Evolutionary conservation across 37 sponge, comb jelly and placozoan species (phyloP), one percentile per base, ranked within the genome.

Genomic region (Haliclona indistincta): DNA sequence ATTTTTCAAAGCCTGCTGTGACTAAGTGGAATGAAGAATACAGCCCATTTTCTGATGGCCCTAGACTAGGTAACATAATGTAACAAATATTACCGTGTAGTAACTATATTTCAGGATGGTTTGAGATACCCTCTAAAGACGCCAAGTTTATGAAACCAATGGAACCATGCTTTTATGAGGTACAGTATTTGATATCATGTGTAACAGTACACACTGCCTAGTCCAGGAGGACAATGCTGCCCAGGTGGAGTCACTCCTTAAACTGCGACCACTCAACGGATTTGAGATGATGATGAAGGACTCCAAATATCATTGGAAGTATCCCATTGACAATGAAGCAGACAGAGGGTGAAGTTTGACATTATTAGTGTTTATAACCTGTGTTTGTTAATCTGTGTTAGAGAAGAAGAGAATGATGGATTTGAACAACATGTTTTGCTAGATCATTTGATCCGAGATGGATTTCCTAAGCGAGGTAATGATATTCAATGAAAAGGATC

Each of bases 341-440:
- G 36, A 54, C 23, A 62, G 73, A 25, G 34, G 13, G 58, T 63
- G 29, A 64, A 52, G 26, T 37, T 1, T 47, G 26, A 13, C 17
- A 11, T 49, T 49, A 17, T 17, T 17, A 49, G 17, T 49, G 11
- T 49, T 49, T n/a, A n/a, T 49, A 32, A 22, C 66, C 22, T 64
- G 4, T 64, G 36, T 36, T 7, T 29, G 15, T 7, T 25, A 29
- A 40, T 30, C 64, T 25, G 53, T 43, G 63, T 38, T 32, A 78
- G 81, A 26, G 72, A 73, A 20, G 83, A 86, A 55, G 72, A 80
- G 22, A 75, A 75, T 19, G 87, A 86, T 25, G 81, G 91, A 19
- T 94, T 94, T 83, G 74, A 85, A 41, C 91, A 94, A 42, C 95
- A 94, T 79, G 95, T 94, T 5, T 39, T 88, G 17, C 74, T 94